Conservation (phyloP, 1,140 invertebrate species). For the Temnothorax curvispinosus region DNA sequence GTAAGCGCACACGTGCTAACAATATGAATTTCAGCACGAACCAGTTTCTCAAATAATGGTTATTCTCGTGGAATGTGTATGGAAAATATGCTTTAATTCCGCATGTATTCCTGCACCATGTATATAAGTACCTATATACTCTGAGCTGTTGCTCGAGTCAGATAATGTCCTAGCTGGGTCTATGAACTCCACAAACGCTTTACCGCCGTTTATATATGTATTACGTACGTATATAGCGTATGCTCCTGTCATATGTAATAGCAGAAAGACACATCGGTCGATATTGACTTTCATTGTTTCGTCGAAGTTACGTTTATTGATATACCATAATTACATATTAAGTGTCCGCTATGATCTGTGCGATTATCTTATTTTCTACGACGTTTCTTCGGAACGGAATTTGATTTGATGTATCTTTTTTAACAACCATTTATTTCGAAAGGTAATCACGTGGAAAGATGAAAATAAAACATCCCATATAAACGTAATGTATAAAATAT, state of each 20-base stretch:
- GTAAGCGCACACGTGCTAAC: background rate
- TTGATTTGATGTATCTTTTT: background rate
- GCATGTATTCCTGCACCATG: background rate
- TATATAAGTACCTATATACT: background rate
- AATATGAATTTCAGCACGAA: background rate
- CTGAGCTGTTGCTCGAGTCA: conserved; percentile 25
- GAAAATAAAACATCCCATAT: background rate
- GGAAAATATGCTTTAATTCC: conserved; percentile 2
- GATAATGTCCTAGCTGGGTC: conserved; percentile 58
- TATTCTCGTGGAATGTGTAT: conserved; percentile 9
- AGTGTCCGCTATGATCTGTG: background rate
- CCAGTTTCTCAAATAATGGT: conserved; percentile 33
- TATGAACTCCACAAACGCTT: conserved; percentile 59
- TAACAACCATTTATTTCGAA: background rate
- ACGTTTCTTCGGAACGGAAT: background rate
- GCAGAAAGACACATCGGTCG: conserved; percentile 44
- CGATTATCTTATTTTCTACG: background rate
- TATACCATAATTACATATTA: background rate
- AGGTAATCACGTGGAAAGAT: background rate
- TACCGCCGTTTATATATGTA: conserved; percentile 17
- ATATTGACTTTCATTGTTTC: conserved; percentile 56
- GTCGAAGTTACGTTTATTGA: background rate
- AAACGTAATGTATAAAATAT: background rate
- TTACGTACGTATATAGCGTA: background rate
- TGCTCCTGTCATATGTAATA: background rate